Conservation (phyloP, 2,797 vertebrate genomes). For the Oreonectes daqikongensis region DNA sequence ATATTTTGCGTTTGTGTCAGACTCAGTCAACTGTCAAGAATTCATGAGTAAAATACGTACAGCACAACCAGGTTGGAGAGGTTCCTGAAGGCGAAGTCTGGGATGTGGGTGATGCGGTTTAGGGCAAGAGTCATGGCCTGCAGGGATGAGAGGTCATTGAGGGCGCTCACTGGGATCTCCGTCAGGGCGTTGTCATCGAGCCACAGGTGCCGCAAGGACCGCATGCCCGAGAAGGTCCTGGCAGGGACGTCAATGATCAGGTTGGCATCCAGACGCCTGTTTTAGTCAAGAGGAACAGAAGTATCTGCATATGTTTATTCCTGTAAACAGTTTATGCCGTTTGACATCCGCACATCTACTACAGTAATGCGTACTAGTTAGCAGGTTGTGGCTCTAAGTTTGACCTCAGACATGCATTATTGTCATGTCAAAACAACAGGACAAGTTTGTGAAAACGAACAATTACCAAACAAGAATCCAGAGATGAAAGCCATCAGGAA, state of each 20-base stretch:
- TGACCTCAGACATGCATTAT: background rate
- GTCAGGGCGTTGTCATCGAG: slow-evolving; percentile 91
- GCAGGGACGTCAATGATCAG: slow-evolving; percentile 88
- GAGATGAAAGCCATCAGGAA: slow-evolving; percentile 19
- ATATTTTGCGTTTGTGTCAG: too few species aligned
- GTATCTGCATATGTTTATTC: slow-evolving; percentile 28
- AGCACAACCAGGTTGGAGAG: slow-evolving; percentile 93
- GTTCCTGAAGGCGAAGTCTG: slow-evolving; percentile 91
- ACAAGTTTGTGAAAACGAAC: slow-evolving; percentile 12
- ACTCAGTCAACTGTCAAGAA: too few species aligned
- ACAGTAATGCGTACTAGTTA: slow-evolving; percentile 12
- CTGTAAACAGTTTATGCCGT: background rate
- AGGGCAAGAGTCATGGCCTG: slow-evolving; percentile 97
- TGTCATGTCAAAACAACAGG: background rate
- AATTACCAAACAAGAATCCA: background rate
- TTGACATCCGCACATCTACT: background rate
- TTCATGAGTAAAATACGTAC: slow-evolving; percentile 77
- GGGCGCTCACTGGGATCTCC: slow-evolving; percentile 88
- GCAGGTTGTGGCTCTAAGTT: background rate
- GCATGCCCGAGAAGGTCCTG: slow-evolving; percentile 85
- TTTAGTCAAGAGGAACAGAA: slow-evolving; percentile 51
- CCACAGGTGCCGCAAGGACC: slow-evolving; percentile 91
- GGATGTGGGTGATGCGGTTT: slow-evolving; percentile 89
- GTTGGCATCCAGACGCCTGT: slow-evolving; percentile 94
- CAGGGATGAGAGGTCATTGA: slow-evolving; percentile 84